Evolutionary conservation across 2,888 invertebrate genomes (phyloP).

Genomic region (Petrophora chlorosata): DNA sequence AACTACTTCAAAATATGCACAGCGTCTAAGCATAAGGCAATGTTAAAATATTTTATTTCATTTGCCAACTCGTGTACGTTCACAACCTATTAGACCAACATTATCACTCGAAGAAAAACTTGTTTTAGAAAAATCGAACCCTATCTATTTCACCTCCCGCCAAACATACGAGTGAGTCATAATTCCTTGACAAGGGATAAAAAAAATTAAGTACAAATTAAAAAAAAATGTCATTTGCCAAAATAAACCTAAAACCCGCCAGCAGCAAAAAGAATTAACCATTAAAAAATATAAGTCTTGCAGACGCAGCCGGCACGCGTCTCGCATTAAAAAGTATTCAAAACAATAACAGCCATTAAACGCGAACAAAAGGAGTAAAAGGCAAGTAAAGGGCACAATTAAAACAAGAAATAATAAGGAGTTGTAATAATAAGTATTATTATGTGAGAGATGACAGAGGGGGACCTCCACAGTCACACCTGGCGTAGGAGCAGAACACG

Average conservation of each 20-base stretch:
- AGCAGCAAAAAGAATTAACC: conserved; percentile 22
- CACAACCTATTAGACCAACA: too few species aligned
- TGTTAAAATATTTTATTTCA: too few species aligned
- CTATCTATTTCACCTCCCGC: too few species aligned
- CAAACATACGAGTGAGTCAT: too few species aligned
- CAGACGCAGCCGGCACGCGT: conserved; percentile 75
- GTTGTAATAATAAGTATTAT: conserved; percentile 82
- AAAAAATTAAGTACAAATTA: too few species aligned
- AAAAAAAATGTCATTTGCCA: too few species aligned
- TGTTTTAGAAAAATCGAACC: too few species aligned
- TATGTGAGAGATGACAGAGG: conserved; percentile 65
- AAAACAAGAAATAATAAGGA: conserved; percentile 83
- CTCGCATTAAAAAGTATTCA: conserved; percentile 63
- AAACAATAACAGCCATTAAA: conserved; percentile 82
- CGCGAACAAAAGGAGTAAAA: conserved; percentile 80
- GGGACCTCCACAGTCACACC: conserved; percentile 59
- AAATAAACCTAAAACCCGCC: background rate
- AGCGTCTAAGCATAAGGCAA: too few species aligned
- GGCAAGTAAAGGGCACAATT: conserved; percentile 81
- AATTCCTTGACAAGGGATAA: too few species aligned
- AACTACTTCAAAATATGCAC: too few species aligned
- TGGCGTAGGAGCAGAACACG: conserved; percentile 57
- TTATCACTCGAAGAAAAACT: too few species aligned
- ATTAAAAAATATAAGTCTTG: conserved; percentile 33
- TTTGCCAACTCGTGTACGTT: too few species aligned